Evolutionary conservation across 2,113 vertebrate species (phyloP).

Genomic region (Mobula birostris): DNA sequence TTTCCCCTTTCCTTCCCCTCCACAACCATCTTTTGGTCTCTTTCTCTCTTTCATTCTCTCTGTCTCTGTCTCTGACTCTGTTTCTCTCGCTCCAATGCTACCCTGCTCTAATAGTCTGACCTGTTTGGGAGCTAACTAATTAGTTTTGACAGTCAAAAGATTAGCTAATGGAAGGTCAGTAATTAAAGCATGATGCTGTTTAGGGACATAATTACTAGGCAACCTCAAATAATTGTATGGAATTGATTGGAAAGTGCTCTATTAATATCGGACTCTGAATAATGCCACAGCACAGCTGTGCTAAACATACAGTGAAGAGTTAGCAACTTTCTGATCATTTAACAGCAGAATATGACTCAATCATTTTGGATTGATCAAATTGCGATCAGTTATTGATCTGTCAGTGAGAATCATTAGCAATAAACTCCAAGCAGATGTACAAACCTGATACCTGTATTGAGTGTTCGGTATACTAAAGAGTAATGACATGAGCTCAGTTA

Average conservation of each 20-base stretch:
- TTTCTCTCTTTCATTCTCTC: background rate
- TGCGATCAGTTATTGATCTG: background rate
- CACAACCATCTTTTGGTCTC: background rate
- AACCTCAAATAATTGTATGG: conserved; percentile 13
- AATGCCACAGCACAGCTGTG: background rate
- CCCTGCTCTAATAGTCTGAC: background rate
- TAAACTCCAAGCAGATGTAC: background rate
- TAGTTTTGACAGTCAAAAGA: conserved; percentile 25
- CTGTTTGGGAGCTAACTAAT: conserved; percentile 26
- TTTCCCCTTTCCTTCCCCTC: too few species aligned
- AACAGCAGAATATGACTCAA: background rate
- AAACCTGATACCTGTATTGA: background rate
- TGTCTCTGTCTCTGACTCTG: background rate
- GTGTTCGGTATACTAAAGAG: background rate
- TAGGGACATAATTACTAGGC: conserved; percentile 25
- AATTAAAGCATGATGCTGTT: conserved; percentile 18
- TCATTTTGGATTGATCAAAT: background rate
- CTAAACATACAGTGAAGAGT: background rate
- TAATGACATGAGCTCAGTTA: background rate
- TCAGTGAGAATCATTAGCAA: background rate
- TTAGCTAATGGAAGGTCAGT: conserved; percentile 18
- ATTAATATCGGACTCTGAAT: background rate
- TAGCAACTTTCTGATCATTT: background rate
- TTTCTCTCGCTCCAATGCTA: background rate
- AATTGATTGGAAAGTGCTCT: background rate